Evolutionary conservation across 2,797 vertebrate species (phyloP).

Genomic region (Sphenopsis melanotis): DNA sequence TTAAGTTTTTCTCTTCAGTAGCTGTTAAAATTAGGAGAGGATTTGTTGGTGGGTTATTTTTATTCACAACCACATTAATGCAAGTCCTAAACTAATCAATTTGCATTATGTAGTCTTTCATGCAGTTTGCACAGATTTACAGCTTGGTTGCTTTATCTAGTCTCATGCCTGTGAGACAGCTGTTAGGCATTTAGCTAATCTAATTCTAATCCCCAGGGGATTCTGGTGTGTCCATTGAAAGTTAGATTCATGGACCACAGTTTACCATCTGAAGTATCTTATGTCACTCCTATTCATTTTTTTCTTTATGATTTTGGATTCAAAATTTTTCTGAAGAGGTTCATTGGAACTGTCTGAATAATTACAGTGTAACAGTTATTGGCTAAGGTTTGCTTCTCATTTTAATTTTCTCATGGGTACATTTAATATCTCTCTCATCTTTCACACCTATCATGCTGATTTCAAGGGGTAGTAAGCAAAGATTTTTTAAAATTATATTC

Average conservation of each 20-base stretch:
- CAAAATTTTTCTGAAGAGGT: not conserved
- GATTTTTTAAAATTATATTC: constrained; percentile 3
- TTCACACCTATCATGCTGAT: not conserved
- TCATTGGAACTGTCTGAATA: constrained; percentile 9
- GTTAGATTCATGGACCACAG: not conserved
- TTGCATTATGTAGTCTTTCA: constrained; percentile 74
- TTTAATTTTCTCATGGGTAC: constrained; percentile 17
- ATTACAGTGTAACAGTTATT: not conserved
- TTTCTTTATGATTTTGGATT: not conserved
- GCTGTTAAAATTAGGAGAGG: constrained; percentile 84
- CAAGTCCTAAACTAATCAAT: constrained; percentile 77
- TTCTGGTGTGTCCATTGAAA: constrained; percentile 52
- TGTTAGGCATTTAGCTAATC: constrained; percentile 76
- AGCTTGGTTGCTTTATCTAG: constrained; percentile 75
- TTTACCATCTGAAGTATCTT: not conserved
- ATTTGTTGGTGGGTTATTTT: constrained; percentile 77
- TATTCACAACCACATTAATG: constrained; percentile 73
- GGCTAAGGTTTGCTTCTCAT: not conserved
- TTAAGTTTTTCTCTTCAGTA: constrained; percentile 73
- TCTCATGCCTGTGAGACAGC: constrained; percentile 70
- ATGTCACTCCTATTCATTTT: not conserved
- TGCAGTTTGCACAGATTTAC: constrained; percentile 73
- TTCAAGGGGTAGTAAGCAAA: constrained; percentile 11
- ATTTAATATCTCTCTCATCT: not conserved
- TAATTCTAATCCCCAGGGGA: constrained; percentile 63